Conservation (phyloP, 2,113 vertebrate genomes). For the Leucosticte australis region DNA sequence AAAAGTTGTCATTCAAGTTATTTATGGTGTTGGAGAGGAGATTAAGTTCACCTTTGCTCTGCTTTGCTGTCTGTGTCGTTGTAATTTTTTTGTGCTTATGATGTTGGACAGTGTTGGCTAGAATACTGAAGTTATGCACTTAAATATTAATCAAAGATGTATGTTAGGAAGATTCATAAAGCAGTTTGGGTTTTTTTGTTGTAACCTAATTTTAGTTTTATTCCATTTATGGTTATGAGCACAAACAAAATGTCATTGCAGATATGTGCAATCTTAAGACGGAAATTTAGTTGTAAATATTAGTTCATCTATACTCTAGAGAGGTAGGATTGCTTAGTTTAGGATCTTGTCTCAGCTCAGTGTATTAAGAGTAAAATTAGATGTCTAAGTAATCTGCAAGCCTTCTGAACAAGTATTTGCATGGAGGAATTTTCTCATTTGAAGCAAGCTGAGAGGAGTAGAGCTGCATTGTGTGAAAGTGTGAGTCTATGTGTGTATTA, state of each 20-base stretch:
- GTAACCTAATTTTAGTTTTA: not conserved
- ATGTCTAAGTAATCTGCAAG: not conserved
- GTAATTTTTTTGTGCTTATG: not conserved
- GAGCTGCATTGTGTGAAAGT: not conserved
- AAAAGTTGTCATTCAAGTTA: not conserved
- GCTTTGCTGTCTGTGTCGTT: not conserved
- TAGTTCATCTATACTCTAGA: not conserved
- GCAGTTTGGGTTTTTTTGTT: not conserved
- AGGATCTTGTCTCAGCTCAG: not conserved
- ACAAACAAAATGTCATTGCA: not conserved
- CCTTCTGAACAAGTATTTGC: not conserved
- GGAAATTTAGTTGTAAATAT: not conserved
- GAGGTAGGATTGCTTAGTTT: not conserved
- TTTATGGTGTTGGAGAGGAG: not conserved
- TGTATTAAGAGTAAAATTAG: not conserved
- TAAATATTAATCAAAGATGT: not conserved
- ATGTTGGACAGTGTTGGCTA: not conserved
- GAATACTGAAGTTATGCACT: not conserved
- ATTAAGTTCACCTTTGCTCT: not conserved
- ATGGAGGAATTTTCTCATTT: not conserved
- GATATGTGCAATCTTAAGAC: not conserved
- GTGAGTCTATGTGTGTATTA: rapidly evolving
- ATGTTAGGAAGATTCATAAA: not conserved
- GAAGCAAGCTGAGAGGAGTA: not conserved
- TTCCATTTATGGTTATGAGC: not conserved